Base-by-base conservation (phyloP, 2,797 vertebrate genomes). In the Ispidina lecontei region DNA sequence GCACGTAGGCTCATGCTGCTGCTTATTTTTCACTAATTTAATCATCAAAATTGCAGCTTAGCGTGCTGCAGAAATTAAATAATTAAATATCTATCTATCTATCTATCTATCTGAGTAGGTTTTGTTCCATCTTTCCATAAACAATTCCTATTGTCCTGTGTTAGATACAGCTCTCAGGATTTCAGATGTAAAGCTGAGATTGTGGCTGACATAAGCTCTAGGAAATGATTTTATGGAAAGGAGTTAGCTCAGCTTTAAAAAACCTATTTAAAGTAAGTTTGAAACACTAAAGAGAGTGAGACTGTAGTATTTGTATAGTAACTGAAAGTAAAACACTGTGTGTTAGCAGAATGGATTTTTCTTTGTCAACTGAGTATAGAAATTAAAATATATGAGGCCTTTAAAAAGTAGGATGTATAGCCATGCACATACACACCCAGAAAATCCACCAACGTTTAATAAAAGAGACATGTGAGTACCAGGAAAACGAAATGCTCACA, bases 91-190 rank as follows among this genome's bases (percentile, higher is more conserved):
- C 33, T 33, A 33, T 33, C 33, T 33, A 33, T 33, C 33, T 33
- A 33, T 33, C 33, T 33, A 33, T 33, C 33, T 33, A 33, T 26
- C 44, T 31, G 21, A 0, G 0, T 22, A 13, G 13, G 22, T n/a
- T 78, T 70, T 74, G 21, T 22, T 56, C 5, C 4, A 5, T 25
- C 23, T 35, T 28, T 35, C n/a, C 58, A 41, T 14, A 31, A 49
- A 39, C 1, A 1, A 5, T 7, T 29, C 20, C 17, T 22, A 3
- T 31, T 65, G 35, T 12, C 14, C 47, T 19, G 6, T 8, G 26
- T 10, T 47, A 12, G 54, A 19, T 4, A 7, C 0, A 44, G 46
- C 7, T 1, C 41, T 60, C 5, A 1, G 55, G 43, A 47, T 35
- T 55, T 18, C 10, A 83, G 68, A 21, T 52, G 78, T 12, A 37